Percentiles rank a stretch among this genome's conserved stretches.
Evolutionary conservation across 2,113 vertebrate genomes (phyloP).

Genomic region (Periophthalmus modestus): DNA sequence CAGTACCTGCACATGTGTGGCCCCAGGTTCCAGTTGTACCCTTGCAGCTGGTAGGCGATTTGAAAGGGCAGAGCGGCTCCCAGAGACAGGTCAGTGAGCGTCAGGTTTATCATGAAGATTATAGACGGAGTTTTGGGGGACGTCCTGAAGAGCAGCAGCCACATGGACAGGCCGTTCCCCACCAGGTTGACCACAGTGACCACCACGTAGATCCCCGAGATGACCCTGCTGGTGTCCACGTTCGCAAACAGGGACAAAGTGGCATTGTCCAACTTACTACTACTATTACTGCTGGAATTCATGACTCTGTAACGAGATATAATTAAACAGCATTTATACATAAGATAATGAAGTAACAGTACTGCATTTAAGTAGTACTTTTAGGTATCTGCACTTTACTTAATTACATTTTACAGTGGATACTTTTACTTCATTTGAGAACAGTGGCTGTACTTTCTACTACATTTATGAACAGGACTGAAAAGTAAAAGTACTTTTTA

Average conservation of each 20-base stretch:
- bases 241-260: too few species aligned
- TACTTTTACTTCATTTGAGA: too few species aligned
- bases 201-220: constrained; percentile 81
- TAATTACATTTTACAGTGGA: too few species aligned
- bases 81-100: constrained; percentile 85
- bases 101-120: constrained; percentile 96
- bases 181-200: constrained; percentile 82
- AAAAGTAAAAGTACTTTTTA: too few species aligned
- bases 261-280: constrained; percentile 71
- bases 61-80: constrained; percentile 88
- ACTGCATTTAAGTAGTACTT: too few species aligned
- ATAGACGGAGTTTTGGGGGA: constrained; percentile 84
- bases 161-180: constrained; percentile 87
- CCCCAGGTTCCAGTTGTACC: constrained; percentile 84
- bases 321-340: neutral
- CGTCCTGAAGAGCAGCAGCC: constrained; percentile 83
- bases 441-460: too few species aligned
- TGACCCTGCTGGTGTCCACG: constrained; percentile 58
- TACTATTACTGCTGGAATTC: constrained; percentile 52
- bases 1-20: constrained; percentile 79
- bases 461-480: too few species aligned
- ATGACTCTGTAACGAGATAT: constrained; percentile 32
- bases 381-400: too few species aligned
- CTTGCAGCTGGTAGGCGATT: constrained; percentile 81
- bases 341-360: too few species aligned